Conservation (phyloP, 1,140 invertebrate genomes). For the Maniola jurtina region DNA sequence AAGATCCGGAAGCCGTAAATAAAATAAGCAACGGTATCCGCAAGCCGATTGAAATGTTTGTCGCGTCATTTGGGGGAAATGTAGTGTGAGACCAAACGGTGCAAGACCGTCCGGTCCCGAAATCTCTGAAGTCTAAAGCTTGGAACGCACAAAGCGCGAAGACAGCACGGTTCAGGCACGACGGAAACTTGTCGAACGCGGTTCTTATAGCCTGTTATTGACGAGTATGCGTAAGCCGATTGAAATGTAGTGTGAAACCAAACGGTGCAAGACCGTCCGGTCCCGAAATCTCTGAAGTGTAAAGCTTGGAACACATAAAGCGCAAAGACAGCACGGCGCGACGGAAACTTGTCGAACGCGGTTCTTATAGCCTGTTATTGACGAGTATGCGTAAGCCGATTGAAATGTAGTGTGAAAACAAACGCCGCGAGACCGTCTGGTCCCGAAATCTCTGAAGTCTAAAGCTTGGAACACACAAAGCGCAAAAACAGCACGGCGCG, state of each 20-base stretch:
- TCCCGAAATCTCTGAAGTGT: constrained; percentile 12
- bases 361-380: no score
- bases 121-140: constrained; percentile 5
- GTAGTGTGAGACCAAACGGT: constrained; percentile 47
- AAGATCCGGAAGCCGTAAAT: constrained; percentile 19
- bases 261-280: constrained; percentile 39
- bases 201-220: no score
- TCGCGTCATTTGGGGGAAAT: constrained; percentile 50
- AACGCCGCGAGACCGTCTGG: constrained; percentile 39
- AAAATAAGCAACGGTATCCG: constrained; percentile 39
- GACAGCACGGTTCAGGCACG: no score
- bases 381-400: constrained; percentile 41
- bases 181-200: no score
- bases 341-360: no score
- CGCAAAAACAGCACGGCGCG: no score
- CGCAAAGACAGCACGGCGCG: no score
- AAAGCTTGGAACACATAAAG: background rate
- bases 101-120: constrained; percentile 27
- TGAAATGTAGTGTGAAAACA: constrained; percentile 50
- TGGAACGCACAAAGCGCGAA: no score
- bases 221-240: constrained; percentile 41
- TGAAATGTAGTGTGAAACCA: constrained; percentile 50
- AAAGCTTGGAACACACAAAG: background rate
- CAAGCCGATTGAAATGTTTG: constrained; percentile 52
- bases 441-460: constrained; percentile 13